phyloP scores from a whole-genome alignment of 2,888 invertebrate species.

The Troides aeacus region DNA sequence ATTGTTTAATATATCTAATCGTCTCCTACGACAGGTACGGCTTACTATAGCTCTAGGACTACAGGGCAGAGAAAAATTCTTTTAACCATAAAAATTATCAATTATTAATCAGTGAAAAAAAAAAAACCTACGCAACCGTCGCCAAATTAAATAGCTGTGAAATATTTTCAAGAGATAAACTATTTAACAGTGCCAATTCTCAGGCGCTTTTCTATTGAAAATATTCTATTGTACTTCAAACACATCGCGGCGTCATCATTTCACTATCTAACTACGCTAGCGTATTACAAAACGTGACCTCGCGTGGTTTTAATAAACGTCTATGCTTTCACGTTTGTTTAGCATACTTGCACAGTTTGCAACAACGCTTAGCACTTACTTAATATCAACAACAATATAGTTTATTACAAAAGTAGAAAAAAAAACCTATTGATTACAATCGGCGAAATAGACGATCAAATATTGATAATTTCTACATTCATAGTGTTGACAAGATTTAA shows the following conservation, averaged over 20 bases:
- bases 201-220: slow-evolving; percentile 21
- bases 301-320: slow-evolving; percentile 26
- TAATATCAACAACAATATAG: slow-evolving; percentile 22
- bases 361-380: slow-evolving; percentile 18
- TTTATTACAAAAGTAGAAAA: slow-evolving; percentile 13
- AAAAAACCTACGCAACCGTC: neutral
- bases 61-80: too few relatives aligned
- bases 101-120: neutral
- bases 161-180: neutral
- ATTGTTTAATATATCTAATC: too few relatives aligned
- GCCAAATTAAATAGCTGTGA: neutral
- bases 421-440: neutral
- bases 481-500: too few relatives aligned
- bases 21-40: too few relatives aligned
- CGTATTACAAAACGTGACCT: slow-evolving; percentile 26
- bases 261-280: slow-evolving; percentile 25
- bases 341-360: slow-evolving; percentile 15
- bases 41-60: too few relatives aligned
- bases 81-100: too few relatives aligned
- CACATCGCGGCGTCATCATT: slow-evolving; percentile 20
- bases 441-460: too few relatives aligned
- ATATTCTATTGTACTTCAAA: slow-evolving; percentile 16
- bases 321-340: slow-evolving; percentile 28
- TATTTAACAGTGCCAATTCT: neutral
- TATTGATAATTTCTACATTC: too few relatives aligned